Base-by-base conservation (phyloP, 2,888 invertebrate species). In the Cephus rjabovi region DNA sequence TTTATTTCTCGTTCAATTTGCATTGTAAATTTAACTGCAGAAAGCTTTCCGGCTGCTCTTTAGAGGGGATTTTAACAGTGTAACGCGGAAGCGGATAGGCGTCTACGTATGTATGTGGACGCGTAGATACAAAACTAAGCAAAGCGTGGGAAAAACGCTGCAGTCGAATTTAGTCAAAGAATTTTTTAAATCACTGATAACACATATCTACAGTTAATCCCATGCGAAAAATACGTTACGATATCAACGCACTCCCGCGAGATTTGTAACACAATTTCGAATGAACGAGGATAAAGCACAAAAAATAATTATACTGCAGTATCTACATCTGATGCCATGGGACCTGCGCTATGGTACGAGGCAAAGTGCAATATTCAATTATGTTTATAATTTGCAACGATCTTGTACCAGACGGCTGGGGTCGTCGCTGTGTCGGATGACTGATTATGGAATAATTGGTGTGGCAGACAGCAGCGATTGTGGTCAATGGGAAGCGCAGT, bases 1-100 rank as follows among this genome's bases (percentile, higher is more conserved):
- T 87, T 85, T 83, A 81, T 81, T 78, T 77, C 79, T 81, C 77
- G 79, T 80, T 81, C 84, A 81, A 88, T 88, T 88, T 88, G 88
- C 88, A 88, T 88, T 88, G 88, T 86, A 88, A 85, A 88, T 88
- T 87, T 84, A 84, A 86, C 85, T 83, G 84, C 84, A 83, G 84
- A 85, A 85, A 85, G 83, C 83, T 83, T 81, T 81, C 84, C 81
- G 80, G 83, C 84, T 82, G 83, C 83, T 86, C 86, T 85, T 84
- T 83, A 83, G 82, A 80, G 79, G 79, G 79, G 83, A 85, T 84
- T 85, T 85, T 86, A 85, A 85, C 83, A 83, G 83, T 79, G 80
- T 83, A 83, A 85, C 81, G 81, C 80, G 71, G 31, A 71, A 71
- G 34, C 34, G 34, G 12, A 71, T 71, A 71, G 31, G 31, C 12